Evolutionary conservation across 2,888 invertebrate species (phyloP).

Genomic region (Kuschelorhynchus macadamiae): DNA sequence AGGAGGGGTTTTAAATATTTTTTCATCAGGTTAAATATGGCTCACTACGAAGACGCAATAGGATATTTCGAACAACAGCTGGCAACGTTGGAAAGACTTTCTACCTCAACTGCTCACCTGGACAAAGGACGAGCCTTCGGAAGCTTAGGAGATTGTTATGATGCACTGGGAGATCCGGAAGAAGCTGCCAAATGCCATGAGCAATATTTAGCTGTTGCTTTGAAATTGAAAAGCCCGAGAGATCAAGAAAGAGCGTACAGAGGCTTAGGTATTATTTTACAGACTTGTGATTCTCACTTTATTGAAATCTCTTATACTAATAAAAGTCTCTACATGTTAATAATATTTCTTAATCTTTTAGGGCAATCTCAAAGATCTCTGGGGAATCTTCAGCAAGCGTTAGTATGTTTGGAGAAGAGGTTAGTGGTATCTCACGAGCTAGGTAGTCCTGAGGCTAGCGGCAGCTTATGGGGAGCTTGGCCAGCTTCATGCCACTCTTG

Average conservation of each 20-base stretch:
- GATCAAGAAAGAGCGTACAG: slow-evolving; percentile 94
- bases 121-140: slow-evolving; percentile 91
- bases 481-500: slow-evolving; percentile 78
- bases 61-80: slow-evolving; percentile 84
- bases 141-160: slow-evolving; percentile 95
- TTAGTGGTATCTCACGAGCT: slow-evolving; percentile 94
- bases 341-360: slow-evolving; percentile 18
- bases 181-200: slow-evolving; percentile 96
- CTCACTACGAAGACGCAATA: slow-evolving; percentile 95
- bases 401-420: slow-evolving; percentile 94
- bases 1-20: too few species aligned
- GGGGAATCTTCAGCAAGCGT: slow-evolving; percentile 91
- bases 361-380: slow-evolving; percentile 74
- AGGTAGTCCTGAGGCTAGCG: slow-evolving; percentile 86
- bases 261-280: slow-evolving; percentile 73
- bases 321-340: too few species aligned
- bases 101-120: slow-evolving; percentile 82
- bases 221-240: slow-evolving; percentile 83
- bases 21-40: slow-evolving; percentile 86
- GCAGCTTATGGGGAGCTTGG: slow-evolving; percentile 96
- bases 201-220: slow-evolving; percentile 87
- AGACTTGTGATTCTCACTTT: too few species aligned
- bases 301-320: too few species aligned
- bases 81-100: slow-evolving; percentile 89
- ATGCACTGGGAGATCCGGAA: slow-evolving; percentile 92